Evolutionary conservation across 2,888 invertebrate genomes (phyloP), one percentile per base, ranked within the genome.

Genomic region (Drosophila barbarae): DNA sequence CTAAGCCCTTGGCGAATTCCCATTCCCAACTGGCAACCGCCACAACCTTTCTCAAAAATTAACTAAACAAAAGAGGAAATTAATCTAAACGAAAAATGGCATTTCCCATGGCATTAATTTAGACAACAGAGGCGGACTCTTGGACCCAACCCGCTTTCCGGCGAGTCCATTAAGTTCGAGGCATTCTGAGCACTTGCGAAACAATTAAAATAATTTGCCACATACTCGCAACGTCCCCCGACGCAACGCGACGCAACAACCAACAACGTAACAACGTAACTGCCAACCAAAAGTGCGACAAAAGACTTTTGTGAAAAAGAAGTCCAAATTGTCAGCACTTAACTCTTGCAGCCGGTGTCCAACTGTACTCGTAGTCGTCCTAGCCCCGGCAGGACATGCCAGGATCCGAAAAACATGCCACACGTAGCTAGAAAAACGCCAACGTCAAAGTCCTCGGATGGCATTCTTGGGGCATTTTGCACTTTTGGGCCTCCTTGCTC

Each of bases 201-300:
- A 84, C 79, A 80, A 80, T 80, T 80, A 80, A 84, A 80, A 84
- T 80, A 80, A 80, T 80, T 79, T 84, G 70, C 82, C 84, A 84
- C 84, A 79, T 68, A 82, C 79, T 74, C 74, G 51, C 53, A 34
- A n/a, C 41, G 78, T 84, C 81, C 84, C 77, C 52, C 83, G 79
- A 44, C 74, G 77, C 80, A 72, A 41, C 59, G 15, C 46, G 58
- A 46, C 64, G 38, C 44, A 41, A 57, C 44, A 30, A 23, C 28
- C 28, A 68, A 44, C 56, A 71, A 46, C 41, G 15, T 36, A 15
- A 41, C 41, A 38, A 47, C 44, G 28, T 46, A 54, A 42, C 52
- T 36, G 18, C 35, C 44, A 38, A 42, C 35, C 42, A 28, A 42
- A 38, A 36, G 53, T 36, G 52, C 76, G 53, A 57, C 53, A 61